Evolutionary conservation across 2,113 vertebrate genomes (phyloP).

Genomic region (Indicator maculatus): DNA sequence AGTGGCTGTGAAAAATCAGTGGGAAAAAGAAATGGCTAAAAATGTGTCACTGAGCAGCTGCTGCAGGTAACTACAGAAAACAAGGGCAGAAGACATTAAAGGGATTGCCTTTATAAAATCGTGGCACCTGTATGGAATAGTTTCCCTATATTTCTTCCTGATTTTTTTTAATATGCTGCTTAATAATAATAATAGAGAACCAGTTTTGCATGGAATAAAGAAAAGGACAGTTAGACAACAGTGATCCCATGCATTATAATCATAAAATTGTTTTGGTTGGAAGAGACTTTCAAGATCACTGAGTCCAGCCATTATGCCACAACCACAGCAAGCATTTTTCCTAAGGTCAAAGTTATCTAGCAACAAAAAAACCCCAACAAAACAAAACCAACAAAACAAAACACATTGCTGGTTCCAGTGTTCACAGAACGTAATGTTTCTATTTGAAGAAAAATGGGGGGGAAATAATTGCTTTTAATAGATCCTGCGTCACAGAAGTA

Average conservation of each 20-base stretch:
- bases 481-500: not conserved
- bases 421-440: not conserved
- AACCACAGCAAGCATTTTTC: not conserved
- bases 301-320: not conserved
- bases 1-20: not conserved
- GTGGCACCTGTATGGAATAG: too few relatives aligned
- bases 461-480: not conserved
- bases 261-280: too few relatives aligned
- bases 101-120: too few relatives aligned
- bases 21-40: not conserved
- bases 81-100: not conserved
- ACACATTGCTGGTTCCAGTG: not conserved
- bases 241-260: rapidly evolving
- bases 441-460: not conserved
- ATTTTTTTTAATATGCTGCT: not conserved
- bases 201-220: not conserved
- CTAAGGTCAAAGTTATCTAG: not conserved
- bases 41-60: not conserved
- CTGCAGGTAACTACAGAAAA: not conserved
- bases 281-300: too few relatives aligned
- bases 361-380: too few relatives aligned
- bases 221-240: not conserved
- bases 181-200: not conserved
- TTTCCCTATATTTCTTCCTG: not conserved
- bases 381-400: not conserved